Percentiles rank a stretch among this genome's conserved stretches.
These are phyloP conservation scores for Colaptes auratus DNA, from an alignment of 2,113 vertebrate genomes.

Conservation along the genomic window DNA sequence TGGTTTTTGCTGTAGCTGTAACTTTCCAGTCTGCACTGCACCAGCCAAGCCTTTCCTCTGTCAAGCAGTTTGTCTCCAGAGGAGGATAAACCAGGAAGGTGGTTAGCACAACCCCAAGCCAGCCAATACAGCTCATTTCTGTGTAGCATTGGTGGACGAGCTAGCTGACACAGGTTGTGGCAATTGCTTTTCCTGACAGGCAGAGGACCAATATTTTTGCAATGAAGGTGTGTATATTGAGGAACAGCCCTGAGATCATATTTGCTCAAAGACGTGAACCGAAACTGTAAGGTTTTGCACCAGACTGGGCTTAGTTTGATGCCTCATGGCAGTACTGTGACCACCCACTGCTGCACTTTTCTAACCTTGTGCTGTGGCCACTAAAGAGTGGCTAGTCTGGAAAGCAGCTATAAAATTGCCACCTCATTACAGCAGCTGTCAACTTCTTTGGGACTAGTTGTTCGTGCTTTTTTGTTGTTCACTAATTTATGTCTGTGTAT, in stretches of 20 bases:
- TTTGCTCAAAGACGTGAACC: neutral
- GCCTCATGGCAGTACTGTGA: accelerated
- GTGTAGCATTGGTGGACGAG: neutral
- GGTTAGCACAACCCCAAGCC: neutral
- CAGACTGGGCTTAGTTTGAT: neutral
- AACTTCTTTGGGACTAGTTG: neutral
- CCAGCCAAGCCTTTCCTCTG: neutral
- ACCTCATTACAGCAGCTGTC: neutral
- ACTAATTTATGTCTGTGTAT: neutral
- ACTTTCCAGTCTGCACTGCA: slow-evolving; percentile 47
- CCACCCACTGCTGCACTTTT: accelerated
- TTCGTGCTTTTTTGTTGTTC: neutral
- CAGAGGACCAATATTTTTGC: neutral
- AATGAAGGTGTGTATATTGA: neutral
- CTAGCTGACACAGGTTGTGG: neutral
- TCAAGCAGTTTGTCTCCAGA: slow-evolving; percentile 15
- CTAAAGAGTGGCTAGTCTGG: neutral
- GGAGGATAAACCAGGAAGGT: neutral
- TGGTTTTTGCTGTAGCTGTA: neutral
- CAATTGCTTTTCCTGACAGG: neutral
- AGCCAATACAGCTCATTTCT: neutral
- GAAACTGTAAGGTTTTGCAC: neutral
- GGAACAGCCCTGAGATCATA: neutral
- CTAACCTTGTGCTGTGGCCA: neutral
- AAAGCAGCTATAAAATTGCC: neutral